These are phyloP conservation scores for Laticauda laticaudata DNA, from an alignment of 2,113 vertebrate species.

Conservation along the genomic window DNA sequence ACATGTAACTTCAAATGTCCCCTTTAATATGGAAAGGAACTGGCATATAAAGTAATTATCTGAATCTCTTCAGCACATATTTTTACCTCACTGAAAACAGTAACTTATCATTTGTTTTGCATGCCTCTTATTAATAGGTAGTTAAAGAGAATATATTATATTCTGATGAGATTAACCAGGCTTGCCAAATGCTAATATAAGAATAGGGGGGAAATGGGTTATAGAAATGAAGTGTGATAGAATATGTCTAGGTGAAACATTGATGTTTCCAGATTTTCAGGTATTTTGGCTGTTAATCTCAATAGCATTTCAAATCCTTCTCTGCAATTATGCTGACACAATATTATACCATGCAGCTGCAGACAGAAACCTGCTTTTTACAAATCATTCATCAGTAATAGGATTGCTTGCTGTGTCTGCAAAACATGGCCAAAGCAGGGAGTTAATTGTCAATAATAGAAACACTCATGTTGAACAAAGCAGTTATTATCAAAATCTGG, in stretches of 20 bases:
- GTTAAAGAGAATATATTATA: neutral
- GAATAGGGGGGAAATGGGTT: neutral
- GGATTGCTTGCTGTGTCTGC: constrained; percentile 27
- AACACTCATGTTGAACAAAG: constrained; percentile 2
- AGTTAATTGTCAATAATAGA: constrained; percentile 30
- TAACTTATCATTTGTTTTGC: neutral
- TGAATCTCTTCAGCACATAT: constrained; percentile 31
- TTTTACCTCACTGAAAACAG: constrained; percentile 14
- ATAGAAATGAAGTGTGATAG: neutral
- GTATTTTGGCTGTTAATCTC: neutral
- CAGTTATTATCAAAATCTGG: constrained; percentile 1
- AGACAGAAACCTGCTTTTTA: constrained; percentile 11
- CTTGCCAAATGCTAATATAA: neutral
- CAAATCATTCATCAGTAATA: constrained; percentile 17
- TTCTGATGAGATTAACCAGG: neutral
- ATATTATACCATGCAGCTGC: constrained; percentile 5
- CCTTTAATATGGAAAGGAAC: constrained; percentile 34
- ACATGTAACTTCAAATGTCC: constrained; percentile 26
- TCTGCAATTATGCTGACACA: constrained; percentile 20
- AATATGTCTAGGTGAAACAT: neutral
- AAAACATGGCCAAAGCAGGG: constrained; percentile 6
- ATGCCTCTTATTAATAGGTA: neutral
- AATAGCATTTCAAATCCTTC: neutral
- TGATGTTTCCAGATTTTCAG: neutral
- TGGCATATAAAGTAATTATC: constrained; percentile 15